These are phyloP conservation scores for Leptoteleia sp. DNA, from an alignment of 1,140 invertebrate genomes.

Conservation along the genomic window DNA sequence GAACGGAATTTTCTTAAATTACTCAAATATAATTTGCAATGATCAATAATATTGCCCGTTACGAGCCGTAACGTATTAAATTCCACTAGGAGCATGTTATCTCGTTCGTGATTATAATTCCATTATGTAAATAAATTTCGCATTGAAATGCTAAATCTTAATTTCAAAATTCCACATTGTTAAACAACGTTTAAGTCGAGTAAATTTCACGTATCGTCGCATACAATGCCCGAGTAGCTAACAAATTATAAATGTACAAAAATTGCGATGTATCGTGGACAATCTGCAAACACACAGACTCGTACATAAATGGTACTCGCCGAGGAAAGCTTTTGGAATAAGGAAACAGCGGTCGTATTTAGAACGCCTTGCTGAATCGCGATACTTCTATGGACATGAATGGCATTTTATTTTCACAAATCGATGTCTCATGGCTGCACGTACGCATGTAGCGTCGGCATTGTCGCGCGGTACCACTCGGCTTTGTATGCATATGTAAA, in stretches of 20 bases:
- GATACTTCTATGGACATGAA: slow-evolving; percentile 72
- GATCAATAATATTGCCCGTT: too few relatives aligned
- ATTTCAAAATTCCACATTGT: slow-evolving; percentile 43
- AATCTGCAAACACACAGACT: slow-evolving; percentile 38
- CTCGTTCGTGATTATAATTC: slow-evolving; percentile 4
- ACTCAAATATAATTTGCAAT: too few relatives aligned
- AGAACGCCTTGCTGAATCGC: slow-evolving; percentile 53
- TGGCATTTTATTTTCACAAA: slow-evolving; percentile 72
- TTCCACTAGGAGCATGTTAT: too few relatives aligned
- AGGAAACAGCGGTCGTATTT: slow-evolving; percentile 56
- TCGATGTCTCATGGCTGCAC: slow-evolving; percentile 66
- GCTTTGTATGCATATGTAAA: slow-evolving; percentile 76
- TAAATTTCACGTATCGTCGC: slow-evolving; percentile 38
- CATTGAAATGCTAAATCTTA: slow-evolving; percentile 26
- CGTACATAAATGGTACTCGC: slow-evolving; percentile 46
- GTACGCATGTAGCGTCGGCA: slow-evolving; percentile 58
- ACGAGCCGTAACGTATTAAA: too few relatives aligned
- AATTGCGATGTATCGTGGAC: slow-evolving; percentile 44
- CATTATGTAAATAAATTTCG: slow-evolving; percentile 19
- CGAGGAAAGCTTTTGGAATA: slow-evolving; percentile 50
- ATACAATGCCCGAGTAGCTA: slow-evolving; percentile 40
- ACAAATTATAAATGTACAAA: slow-evolving; percentile 60
- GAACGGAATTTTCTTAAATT: too few relatives aligned
- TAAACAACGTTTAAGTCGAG: slow-evolving; percentile 12
- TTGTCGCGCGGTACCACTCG: slow-evolving; percentile 68